Conservation (phyloP, 2,797 vertebrate species). For the Hemitrygon akajei region DNA sequence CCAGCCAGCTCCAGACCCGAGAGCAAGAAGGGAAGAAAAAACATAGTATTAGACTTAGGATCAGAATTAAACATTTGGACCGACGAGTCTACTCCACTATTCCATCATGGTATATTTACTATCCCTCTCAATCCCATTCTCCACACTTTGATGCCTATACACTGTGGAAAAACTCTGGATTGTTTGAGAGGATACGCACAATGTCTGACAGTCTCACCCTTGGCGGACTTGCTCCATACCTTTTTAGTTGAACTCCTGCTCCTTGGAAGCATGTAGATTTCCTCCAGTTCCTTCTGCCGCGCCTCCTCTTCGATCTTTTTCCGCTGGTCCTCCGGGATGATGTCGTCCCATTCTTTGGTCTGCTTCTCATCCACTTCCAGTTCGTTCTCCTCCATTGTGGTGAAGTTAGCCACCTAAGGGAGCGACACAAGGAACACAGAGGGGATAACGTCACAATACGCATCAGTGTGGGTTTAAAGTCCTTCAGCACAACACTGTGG, state of each 20-base stretch:
- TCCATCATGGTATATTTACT: too few species aligned
- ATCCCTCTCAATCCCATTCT: too few species aligned
- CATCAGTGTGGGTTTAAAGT: not conserved
- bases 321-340: conserved; percentile 90
- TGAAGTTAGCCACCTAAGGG: conserved; percentile 89
- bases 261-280: conserved; percentile 93
- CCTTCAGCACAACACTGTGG: too few species aligned
- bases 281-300: conserved; percentile 89
- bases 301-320: conserved; percentile 87
- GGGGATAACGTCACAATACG: not conserved
- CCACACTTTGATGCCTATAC: too few species aligned
- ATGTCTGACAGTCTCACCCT: conserved; percentile 18
- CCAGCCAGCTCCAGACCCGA: not conserved
- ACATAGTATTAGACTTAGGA: too few species aligned
- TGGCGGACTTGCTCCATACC: conserved; percentile 52
- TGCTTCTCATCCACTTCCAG: conserved; percentile 71
- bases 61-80: too few species aligned
- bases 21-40: not conserved
- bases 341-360: conserved; percentile 83
- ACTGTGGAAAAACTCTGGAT: not conserved
- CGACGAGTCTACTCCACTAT: too few species aligned
- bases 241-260: conserved; percentile 93
- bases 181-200: not conserved
- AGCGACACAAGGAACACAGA: not conserved
- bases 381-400: conserved; percentile 85